Conservation (phyloP, 2,797 vertebrate genomes). For the Galago senegalensis region DNA sequence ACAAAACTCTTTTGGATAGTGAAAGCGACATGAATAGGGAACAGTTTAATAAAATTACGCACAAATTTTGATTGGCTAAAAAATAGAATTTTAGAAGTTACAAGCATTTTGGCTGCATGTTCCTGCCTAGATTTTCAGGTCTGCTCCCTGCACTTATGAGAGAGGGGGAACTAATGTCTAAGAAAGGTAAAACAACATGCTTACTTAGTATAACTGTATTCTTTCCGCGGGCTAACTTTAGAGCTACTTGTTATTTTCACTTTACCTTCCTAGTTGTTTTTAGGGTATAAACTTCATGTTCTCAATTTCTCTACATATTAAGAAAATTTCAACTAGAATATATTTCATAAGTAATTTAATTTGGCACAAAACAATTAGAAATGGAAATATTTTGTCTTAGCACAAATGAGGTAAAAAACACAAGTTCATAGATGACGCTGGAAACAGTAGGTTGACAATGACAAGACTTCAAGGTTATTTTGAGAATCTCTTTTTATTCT, state of each 20-base stretch:
- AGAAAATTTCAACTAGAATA: background rate
- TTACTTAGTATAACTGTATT: background rate
- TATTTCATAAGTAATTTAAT: background rate
- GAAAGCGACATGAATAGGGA: background rate
- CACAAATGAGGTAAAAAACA: background rate
- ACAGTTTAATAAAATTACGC: background rate
- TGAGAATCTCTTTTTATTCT: background rate
- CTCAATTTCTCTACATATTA: background rate
- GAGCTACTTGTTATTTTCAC: background rate
- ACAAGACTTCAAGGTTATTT: rapidly evolving
- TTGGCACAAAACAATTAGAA: background rate
- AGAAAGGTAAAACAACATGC: background rate
- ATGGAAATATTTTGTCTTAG: background rate
- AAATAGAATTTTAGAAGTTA: background rate
- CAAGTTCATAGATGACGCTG: background rate
- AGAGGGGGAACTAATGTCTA: background rate
- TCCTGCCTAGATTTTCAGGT: background rate
- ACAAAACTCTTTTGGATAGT: background rate
- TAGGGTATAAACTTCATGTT: background rate
- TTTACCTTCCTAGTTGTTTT: background rate
- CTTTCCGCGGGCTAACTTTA: background rate
- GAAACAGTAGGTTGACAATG: background rate
- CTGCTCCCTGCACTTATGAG: background rate
- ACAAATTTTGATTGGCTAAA: background rate
- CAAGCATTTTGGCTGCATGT: background rate